These are phyloP conservation scores for Lamellibrachia columna DNA, from an alignment of 2,888 invertebrate genomes.

Conservation along the genomic window DNA sequence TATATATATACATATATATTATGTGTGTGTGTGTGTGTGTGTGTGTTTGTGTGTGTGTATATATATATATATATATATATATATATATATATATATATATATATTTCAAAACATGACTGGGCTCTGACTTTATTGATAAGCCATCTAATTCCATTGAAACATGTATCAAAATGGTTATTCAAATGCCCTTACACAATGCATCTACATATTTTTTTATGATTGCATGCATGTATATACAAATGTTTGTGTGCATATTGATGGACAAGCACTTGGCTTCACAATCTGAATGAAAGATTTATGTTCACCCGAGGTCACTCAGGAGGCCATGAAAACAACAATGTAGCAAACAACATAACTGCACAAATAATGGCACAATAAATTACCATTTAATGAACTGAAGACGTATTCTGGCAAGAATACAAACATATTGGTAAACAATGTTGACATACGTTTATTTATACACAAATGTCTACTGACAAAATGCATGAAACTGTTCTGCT, in stretches of 20 bases:
- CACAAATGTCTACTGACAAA: not conserved
- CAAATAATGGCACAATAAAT: not conserved
- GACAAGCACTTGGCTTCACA: not conserved
- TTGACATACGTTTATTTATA: slow-evolving; percentile 11
- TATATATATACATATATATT: no score
- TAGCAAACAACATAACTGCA: not conserved
- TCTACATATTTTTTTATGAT: no score
- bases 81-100: not conserved
- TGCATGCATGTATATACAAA: no score
- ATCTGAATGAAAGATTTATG: not conserved
- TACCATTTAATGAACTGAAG: not conserved
- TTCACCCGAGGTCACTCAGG: no score
- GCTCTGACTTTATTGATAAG: no score
- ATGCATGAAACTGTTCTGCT: not conserved
- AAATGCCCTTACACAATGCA: no score
- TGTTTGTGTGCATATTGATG: no score
- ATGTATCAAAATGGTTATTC: no score
- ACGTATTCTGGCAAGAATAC: not conserved
- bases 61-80: not conserved
- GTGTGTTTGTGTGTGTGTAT: no score
- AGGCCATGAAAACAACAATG: no score
- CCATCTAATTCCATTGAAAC: no score
- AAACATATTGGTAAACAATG: not conserved
- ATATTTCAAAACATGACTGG: no score
- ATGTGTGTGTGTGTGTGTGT: not conserved